A percentile compares a stretch with the other conserved stretches of the same genome.
Evolutionary conservation across 1,140 invertebrate species (phyloP).

Genomic region (Sarcophaga peregrina): DNA sequence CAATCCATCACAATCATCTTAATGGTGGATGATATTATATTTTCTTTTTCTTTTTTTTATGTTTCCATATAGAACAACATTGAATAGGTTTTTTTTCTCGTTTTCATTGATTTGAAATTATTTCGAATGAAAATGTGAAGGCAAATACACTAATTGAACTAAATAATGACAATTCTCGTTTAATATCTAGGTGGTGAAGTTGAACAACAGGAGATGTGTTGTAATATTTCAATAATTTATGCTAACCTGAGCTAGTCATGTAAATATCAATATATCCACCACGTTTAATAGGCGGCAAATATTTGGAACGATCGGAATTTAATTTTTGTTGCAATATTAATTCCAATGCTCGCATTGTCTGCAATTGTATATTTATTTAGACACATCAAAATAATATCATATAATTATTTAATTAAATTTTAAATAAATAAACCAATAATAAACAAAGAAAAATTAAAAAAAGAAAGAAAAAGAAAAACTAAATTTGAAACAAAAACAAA

Average conservation of each 20-base stretch:
- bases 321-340: constrained; percentile 77
- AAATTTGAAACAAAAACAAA: not conserved
- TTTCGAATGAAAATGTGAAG: constrained; percentile 9
- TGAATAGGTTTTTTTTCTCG: not conserved
- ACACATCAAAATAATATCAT: constrained; percentile 33
- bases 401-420: not conserved
- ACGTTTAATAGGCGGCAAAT: constrained; percentile 84
- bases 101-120: not conserved
- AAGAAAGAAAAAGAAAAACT: too few relatives aligned
- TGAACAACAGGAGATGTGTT: not conserved
- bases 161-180: not conserved
- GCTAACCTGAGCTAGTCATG: constrained; percentile 83
- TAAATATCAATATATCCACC: constrained; percentile 86
- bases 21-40: too few relatives aligned
- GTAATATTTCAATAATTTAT: constrained; percentile 20
- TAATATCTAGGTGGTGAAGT: not conserved
- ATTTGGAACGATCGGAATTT: constrained; percentile 80
- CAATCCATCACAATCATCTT: too few relatives aligned
- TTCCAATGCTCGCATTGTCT: constrained; percentile 78
- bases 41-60: not conserved
- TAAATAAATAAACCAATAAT: constrained; percentile 28
- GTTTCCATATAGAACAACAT: not conserved
- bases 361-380: constrained; percentile 60
- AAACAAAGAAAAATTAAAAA: constrained; percentile 38
- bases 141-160: not conserved